Evolutionary conservation across 2,888 invertebrate species (phyloP).

Genomic region (Acrobasis repandana): DNA sequence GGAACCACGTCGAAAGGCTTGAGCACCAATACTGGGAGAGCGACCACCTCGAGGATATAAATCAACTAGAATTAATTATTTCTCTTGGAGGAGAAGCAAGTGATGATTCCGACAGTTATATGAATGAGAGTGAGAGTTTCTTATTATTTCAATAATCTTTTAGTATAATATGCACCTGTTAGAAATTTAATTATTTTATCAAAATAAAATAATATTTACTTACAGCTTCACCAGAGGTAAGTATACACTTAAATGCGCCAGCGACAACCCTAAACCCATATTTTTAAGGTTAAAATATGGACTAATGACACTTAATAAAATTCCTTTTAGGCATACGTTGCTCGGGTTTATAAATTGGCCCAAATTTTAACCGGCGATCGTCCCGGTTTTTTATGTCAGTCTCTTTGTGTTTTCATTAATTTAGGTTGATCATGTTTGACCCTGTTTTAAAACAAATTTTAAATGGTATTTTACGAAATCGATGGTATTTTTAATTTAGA

Average conservation of each 20-base stretch:
- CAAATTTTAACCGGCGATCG: conserved; percentile 41
- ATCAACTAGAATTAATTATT: too few relatives aligned
- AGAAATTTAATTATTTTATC: too few relatives aligned
- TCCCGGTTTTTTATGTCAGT: conserved; percentile 42
- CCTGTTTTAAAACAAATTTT: neutral
- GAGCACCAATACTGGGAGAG: too few relatives aligned
- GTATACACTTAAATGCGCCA: neutral
- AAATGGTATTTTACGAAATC: conserved; percentile 1
- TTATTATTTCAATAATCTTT: too few relatives aligned
- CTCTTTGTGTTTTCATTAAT: conserved; percentile 39
- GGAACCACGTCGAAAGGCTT: too few relatives aligned
- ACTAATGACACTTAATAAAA: conserved; percentile 75
- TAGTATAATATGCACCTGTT: too few relatives aligned
- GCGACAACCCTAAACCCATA: conserved; percentile 39
- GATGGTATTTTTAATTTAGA: neutral
- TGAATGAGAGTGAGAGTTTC: too few relatives aligned
- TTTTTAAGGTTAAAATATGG: conserved; percentile 64
- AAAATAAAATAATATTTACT: too few relatives aligned
- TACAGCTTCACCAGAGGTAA: neutral
- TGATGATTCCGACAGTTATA: too few relatives aligned
- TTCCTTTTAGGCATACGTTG: conserved; percentile 53
- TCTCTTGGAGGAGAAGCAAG: too few relatives aligned
- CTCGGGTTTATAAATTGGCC: conserved; percentile 47
- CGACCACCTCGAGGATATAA: too few relatives aligned
- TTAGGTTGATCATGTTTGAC: neutral